A percentile compares a stretch with the other conserved stretches of the same genome.
Evolutionary conservation across 30 jellyfish, hydroid and myxozoan genomes (phyloP).

Genomic region (Aurelia aurita): DNA sequence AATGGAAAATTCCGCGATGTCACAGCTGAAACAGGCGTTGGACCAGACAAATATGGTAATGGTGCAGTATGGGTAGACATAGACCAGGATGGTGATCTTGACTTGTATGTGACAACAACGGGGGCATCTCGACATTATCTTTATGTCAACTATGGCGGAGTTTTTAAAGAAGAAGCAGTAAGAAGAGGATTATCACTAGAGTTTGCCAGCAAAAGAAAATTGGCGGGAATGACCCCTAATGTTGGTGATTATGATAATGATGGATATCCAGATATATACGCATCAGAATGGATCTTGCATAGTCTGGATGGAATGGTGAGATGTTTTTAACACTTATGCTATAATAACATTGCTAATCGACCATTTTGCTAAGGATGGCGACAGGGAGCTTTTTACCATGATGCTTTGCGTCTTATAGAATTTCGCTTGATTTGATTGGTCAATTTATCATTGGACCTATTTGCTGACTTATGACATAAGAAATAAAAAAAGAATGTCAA

Average conservation of each 20-base stretch:
- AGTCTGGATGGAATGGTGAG: slow-evolving; percentile 68
- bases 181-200: slow-evolving; percentile 76
- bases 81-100: slow-evolving; percentile 98
- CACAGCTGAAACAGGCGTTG: slow-evolving; percentile 86
- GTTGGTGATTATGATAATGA: slow-evolving; percentile 96
- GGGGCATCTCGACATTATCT: slow-evolving; percentile 94
- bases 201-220: slow-evolving; percentile 73
- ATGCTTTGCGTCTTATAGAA: no score
- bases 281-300: slow-evolving; percentile 93
- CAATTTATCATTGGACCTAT: no score
- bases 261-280: slow-evolving; percentile 93
- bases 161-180: slow-evolving; percentile 91
- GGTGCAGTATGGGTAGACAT: slow-evolving; percentile 98
- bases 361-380: no score
- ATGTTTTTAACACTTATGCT: no score
- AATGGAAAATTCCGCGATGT: slow-evolving; percentile 96
- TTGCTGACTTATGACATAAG: no score
- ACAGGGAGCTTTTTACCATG: no score
- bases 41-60: slow-evolving; percentile 88
- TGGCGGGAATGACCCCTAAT: slow-evolving; percentile 95
- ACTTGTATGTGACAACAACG: slow-evolving; percentile 88
- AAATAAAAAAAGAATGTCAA: no score
- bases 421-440: no score
- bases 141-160: slow-evolving; percentile 91
- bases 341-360: no score